These are phyloP conservation scores for Equus przewalskii DNA, from an alignment of 2,113 vertebrate species.

Conservation along the genomic window DNA sequence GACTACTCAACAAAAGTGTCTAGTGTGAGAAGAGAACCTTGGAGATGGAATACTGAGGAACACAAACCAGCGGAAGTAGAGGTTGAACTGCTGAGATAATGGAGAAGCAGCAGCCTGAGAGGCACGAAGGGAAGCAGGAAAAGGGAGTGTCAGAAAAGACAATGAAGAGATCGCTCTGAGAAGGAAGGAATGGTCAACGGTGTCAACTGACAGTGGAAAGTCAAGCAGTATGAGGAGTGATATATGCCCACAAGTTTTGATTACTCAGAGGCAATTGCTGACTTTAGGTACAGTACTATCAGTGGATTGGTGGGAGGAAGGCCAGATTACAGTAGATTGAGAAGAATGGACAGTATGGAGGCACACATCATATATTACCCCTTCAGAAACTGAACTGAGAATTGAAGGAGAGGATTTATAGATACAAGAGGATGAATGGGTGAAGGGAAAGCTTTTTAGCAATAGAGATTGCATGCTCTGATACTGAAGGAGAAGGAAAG, in stretches of 20 bases:
- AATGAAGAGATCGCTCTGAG: background rate
- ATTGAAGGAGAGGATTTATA: background rate
- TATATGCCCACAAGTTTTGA: too few species aligned
- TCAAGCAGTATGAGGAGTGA: background rate
- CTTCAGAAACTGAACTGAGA: background rate
- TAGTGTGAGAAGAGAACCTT: background rate
- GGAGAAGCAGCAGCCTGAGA: background rate
- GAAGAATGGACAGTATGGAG: background rate
- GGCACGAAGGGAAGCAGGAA: too few species aligned
- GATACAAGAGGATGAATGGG: rapidly evolving
- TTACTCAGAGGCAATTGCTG: background rate
- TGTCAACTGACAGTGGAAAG: background rate
- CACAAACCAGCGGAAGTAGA: background rate
- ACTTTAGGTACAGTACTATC: background rate
- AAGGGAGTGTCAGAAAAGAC: background rate
- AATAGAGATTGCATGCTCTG: background rate
- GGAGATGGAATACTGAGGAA: background rate
- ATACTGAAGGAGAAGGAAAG: too few species aligned
- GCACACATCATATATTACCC: background rate
- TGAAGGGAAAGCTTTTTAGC: background rate
- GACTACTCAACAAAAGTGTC: background rate
- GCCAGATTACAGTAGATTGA: rapidly evolving
- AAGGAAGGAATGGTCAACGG: background rate
- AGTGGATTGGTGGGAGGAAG: background rate
- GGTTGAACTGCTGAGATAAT: too few species aligned